Conservation (phyloP, 2,797 vertebrate species). For the Enteromius mattozi region DNA sequence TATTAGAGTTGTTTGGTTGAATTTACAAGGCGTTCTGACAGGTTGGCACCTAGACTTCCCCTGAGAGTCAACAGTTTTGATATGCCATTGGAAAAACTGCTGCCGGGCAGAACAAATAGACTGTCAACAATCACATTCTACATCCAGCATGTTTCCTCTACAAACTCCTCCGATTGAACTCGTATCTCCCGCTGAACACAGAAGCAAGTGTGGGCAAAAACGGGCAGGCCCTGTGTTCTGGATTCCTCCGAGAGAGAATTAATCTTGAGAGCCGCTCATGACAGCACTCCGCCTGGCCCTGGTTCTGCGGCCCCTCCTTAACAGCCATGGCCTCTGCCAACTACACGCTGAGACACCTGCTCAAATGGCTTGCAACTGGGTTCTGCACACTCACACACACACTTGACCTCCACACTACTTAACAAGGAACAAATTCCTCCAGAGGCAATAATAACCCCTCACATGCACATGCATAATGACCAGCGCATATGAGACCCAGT, state of each 20-base stretch:
- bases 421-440: conserved; percentile 60
- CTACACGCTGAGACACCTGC: conserved; percentile 68
- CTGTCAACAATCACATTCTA: conserved; percentile 1
- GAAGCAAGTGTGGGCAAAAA: conserved; percentile 40
- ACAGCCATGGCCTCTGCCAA: conserved; percentile 52
- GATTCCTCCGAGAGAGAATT: conserved; percentile 44
- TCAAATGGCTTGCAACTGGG: conserved; percentile 49
- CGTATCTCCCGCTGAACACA: background rate
- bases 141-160: conserved; percentile 2
- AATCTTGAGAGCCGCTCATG: conserved; percentile 23
- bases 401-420: conserved; percentile 66
- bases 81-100: background rate
- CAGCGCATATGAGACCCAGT: background rate
- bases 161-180: conserved; percentile 18
- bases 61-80: conserved; percentile 44
- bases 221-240: conserved; percentile 24
- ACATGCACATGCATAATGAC: conserved; percentile 30
- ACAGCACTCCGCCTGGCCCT: conserved; percentile 28
- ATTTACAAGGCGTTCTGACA: conserved; percentile 38
- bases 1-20: conserved; percentile 48
- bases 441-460: conserved; percentile 30
- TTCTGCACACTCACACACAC: conserved; percentile 52
- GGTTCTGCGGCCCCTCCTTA: background rate
- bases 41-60: conserved; percentile 38
- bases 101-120: conserved; percentile 13